Conservation (phyloP, 2,113 vertebrate genomes). For the Choloepus hoffmanni region DNA sequence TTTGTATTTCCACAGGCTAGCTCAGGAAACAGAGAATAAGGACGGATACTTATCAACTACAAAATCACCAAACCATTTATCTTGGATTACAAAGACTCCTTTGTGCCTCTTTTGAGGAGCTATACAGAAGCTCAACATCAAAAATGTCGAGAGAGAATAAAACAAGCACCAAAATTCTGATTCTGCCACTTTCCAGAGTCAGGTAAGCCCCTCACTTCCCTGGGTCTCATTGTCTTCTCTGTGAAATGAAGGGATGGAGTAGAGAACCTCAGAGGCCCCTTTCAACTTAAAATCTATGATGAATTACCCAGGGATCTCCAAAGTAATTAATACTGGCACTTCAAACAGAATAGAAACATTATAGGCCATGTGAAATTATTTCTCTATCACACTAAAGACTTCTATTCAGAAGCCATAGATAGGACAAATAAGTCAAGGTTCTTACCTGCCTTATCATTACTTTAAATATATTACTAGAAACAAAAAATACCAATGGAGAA, state of each 20-base stretch:
- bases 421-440: neutral
- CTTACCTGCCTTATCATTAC: neutral
- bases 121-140: neutral
- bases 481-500: neutral
- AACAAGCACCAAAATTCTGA: neutral
- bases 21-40: neutral
- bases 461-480: neutral
- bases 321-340: neutral
- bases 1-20: neutral
- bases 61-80: neutral
- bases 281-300: neutral
- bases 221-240: neutral
- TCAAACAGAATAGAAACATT: neutral
- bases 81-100: neutral
- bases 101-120: neutral
- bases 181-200: neutral
- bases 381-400: neutral
- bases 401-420: neutral
- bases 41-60: neutral
- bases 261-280: neutral
- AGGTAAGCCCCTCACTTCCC: neutral
- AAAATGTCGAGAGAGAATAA: neutral
- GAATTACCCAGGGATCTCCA: neutral
- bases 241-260: neutral
- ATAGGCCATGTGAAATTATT: neutral